Percentiles rank a stretch among this genome's conserved stretches.
Evolutionary conservation across 2,888 invertebrate genomes (phyloP).

Genomic region (Volucella inflata): DNA sequence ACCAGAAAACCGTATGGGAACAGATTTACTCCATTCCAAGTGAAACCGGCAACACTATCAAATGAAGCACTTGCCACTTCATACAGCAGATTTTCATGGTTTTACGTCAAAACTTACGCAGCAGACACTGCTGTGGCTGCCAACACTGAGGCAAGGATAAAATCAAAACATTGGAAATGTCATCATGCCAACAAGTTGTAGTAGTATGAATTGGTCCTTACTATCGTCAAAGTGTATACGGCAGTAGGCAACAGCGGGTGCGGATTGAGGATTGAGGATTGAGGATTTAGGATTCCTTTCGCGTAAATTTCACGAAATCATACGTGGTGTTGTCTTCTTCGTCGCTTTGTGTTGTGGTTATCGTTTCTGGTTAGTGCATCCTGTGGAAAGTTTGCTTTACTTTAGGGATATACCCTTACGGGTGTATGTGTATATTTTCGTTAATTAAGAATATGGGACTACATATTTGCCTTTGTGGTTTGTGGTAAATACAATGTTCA

Average conservation of each 20-base stretch:
- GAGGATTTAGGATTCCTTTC: conserved; percentile 8
- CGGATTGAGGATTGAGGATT: neutral
- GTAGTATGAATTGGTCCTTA: conserved; percentile 75
- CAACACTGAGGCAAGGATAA: conserved; percentile 47
- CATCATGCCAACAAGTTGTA: conserved; percentile 75
- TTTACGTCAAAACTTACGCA: conserved; percentile 54
- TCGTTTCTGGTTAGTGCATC: conserved; percentile 2
- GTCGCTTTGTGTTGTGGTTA: conserved; percentile 3
- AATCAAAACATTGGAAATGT: conserved; percentile 74
- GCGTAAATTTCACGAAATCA: conserved; percentile 44
- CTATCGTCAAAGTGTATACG: conserved; percentile 57
- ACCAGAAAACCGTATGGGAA: too few species aligned
- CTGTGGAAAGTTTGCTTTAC: neutral
- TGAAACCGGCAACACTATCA: conserved; percentile 1
- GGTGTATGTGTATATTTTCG: conserved; percentile 15
- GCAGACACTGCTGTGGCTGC: conserved; percentile 51
- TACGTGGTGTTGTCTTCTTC: conserved; percentile 2
- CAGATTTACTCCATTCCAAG: too few species aligned
- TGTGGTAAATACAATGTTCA: conserved; percentile 8
- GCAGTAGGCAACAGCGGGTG: conserved; percentile 50
- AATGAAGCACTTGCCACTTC: too few species aligned
- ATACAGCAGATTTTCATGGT: conserved; percentile 65
- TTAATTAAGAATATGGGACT: conserved; percentile 30
- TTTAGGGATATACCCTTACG: neutral
- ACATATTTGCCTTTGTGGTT: conserved; percentile 9